These are phyloP conservation scores for Sebastes taczanowskii DNA, from an alignment of 2,797 vertebrate genomes.

Conservation along the genomic window DNA sequence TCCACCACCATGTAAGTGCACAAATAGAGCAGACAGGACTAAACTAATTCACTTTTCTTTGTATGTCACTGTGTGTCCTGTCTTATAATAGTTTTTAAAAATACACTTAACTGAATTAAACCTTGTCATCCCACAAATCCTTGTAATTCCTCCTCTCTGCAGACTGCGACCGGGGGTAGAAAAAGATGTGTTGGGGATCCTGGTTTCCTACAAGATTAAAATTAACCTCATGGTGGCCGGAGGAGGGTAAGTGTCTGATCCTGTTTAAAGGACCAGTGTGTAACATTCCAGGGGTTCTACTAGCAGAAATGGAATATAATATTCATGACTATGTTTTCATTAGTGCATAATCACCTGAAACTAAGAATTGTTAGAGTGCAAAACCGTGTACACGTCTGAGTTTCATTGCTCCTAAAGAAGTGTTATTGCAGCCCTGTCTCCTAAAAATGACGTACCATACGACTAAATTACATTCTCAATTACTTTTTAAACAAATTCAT, in stretches of 20 bases:
- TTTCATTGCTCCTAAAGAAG: no score
- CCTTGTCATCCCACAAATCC: constrained; percentile 30
- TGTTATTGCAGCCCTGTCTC: no score
- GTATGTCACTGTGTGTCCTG: neutral
- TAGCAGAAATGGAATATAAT: no score
- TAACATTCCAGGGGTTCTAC: no score
- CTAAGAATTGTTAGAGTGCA: no score
- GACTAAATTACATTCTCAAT: no score
- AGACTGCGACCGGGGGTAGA: constrained; percentile 85
- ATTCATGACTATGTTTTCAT: no score
- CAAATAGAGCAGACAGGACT: neutral
- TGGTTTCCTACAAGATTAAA: constrained; percentile 94
- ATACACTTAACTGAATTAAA: constrained; percentile 6
- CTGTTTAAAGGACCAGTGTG: neutral
- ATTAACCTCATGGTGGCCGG: constrained; percentile 90
- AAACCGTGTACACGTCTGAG: no score
- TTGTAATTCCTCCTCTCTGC: constrained; percentile 12
- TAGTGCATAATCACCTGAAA: no score
- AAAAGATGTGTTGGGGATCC: constrained; percentile 90
- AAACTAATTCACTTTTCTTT: neutral
- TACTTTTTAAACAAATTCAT: no score
- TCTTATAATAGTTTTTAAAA: neutral
- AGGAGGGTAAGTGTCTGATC: constrained; percentile 84
- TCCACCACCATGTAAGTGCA: constrained; percentile 87
- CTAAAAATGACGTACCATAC: no score